A percentile compares a stretch with the other conserved stretches of the same genome.
Evolutionary conservation across 2,888 invertebrate genomes (phyloP).

Genomic region (Volucella bombylans): DNA sequence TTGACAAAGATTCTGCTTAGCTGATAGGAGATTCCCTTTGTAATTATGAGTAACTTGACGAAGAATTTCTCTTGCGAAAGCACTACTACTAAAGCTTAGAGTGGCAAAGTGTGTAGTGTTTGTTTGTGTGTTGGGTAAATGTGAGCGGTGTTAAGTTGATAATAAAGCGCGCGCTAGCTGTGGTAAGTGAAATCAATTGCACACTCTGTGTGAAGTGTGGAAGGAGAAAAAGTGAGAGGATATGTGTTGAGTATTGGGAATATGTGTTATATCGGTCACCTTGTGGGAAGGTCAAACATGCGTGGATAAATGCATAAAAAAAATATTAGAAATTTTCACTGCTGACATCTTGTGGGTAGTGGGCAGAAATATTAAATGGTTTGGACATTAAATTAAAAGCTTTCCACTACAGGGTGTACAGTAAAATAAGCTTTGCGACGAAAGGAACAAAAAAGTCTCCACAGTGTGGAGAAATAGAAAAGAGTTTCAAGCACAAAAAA

Average conservation of each 20-base stretch:
- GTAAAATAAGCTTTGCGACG: too few species aligned
- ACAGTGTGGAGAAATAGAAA: too few species aligned
- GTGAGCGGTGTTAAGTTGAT: constrained; percentile 3
- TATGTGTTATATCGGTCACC: constrained; percentile 82
- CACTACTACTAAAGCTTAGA: constrained; percentile 6
- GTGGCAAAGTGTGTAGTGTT: background rate
- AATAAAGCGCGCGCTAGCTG: background rate
- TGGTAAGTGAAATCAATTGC: constrained; percentile 5
- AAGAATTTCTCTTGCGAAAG: constrained; percentile 21
- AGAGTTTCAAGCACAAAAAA: too few species aligned
- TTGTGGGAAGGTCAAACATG: constrained; percentile 84
- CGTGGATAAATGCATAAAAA: constrained; percentile 76
- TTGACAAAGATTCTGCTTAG: background rate
- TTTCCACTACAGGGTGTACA: constrained; percentile 5
- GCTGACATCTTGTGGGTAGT: constrained; percentile 40
- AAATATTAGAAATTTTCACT: constrained; percentile 48
- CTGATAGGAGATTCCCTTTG: constrained; percentile 51
- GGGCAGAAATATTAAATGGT: constrained; percentile 3
- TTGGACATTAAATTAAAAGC: background rate
- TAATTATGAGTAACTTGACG: constrained; percentile 33
- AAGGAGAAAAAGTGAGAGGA: background rate
- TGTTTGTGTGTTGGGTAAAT: constrained; percentile 12
- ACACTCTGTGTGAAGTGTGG: constrained; percentile 7
- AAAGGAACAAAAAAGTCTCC: too few species aligned
- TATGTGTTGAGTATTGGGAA: constrained; percentile 48